Conservation (phyloP, 2,797 vertebrate genomes). For the Falco berigora region DNA sequence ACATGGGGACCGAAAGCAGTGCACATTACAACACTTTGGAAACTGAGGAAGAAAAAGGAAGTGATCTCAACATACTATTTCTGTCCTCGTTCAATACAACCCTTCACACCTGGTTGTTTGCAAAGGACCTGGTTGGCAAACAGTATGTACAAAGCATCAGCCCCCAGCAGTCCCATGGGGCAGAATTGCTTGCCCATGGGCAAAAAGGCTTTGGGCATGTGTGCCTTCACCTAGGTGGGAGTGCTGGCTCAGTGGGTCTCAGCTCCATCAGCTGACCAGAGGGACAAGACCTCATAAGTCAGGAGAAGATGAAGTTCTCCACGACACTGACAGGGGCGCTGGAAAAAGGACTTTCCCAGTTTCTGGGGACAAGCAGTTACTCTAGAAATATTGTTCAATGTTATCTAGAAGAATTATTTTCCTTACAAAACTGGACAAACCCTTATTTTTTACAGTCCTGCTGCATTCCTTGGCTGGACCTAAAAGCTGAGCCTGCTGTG, state of each 20-base stretch:
- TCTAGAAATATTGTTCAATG: neutral
- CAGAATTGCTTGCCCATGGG: neutral
- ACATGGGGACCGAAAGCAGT: neutral
- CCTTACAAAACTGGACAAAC: neutral
- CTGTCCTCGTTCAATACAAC: neutral
- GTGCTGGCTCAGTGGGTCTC: neutral
- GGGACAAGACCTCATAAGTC: neutral
- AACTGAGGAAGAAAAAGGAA: neutral
- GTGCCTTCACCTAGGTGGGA: neutral
- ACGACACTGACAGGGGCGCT: neutral
- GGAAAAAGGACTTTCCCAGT: neutral
- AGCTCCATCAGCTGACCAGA: rapidly evolving
- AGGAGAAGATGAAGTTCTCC: neutral
- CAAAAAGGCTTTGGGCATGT: neutral
- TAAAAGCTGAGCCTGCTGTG: neutral
- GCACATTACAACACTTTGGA: neutral
- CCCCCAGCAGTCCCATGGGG: neutral
- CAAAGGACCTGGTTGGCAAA: neutral
- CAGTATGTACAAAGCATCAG: neutral
- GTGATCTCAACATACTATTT: neutral
- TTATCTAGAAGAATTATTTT: neutral
- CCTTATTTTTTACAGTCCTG: neutral
- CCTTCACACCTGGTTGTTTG: neutral
- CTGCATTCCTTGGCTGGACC: neutral
- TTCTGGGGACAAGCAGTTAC: neutral